Evolutionary conservation across 2,797 vertebrate species (phyloP), one percentile per base, ranked within the genome.

Genomic region (Melanotaenia maccullochi): DNA sequence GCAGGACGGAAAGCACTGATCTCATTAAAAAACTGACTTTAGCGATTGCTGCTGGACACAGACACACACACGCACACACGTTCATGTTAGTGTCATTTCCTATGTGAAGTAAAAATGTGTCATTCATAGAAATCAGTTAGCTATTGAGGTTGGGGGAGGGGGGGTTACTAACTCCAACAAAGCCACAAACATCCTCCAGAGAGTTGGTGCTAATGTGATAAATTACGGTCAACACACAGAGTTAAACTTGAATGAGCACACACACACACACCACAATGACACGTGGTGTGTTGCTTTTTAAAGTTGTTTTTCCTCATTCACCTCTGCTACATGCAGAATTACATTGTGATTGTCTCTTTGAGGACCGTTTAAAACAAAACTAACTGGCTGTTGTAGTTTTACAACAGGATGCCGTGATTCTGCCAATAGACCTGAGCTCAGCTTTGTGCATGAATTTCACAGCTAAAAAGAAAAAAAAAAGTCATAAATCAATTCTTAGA

Each of bases 51-150:
- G 14, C 20, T 59, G 42, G 42, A 60, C 28, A 40, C 9, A 42
- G 20, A 67, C n/a, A 25, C 22, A 47, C 7, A 70, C 57, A 75
- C 18, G 52, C 62, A 68, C 16, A 68, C 14, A 71, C 4, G 16
- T 76, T 69, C 71, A 79, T 62, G 66, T 68, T 75, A 52, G 78
- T 83, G 78, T 85, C 86, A 93, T 91, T 90, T 79, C 89, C 89
- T 90, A 92, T 90, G 80, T 82, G 84, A 79, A 82, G 82, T 84
- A 85, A 87, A 91, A 92, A 83, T 77, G 84, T 82, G 63, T 63
- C 78, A 78, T 89, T 93, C 78, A 84, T 86, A 88, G 83, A 80
- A 92, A 91, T 92, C 79, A 90, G 91, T 91, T 92, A 92, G 86
- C 87, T 36, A 4, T 4, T 14, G 38, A 38, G 36, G 36, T 14